phyloP scores from a whole-genome alignment of 2,113 vertebrate species.

The Nyctibius bracteatus region DNA sequence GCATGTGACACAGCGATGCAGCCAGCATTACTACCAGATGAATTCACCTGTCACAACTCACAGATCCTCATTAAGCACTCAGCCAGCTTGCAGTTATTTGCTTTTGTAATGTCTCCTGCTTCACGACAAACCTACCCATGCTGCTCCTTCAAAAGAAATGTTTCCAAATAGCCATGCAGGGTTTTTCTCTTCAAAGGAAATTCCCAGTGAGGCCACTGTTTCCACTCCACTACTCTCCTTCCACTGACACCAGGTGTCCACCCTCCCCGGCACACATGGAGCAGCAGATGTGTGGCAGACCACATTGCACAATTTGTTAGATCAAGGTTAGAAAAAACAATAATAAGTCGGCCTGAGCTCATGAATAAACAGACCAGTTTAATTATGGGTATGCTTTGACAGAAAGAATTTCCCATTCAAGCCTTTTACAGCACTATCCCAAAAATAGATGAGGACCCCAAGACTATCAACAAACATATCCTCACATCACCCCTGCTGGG shows the following conservation, averaged over 20 bases:
- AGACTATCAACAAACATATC: background rate
- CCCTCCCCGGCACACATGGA: background rate
- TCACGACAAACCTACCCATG: background rate
- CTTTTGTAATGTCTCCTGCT: background rate
- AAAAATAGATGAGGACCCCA: background rate
- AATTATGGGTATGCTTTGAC: background rate
- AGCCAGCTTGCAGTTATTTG: background rate
- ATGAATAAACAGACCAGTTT: background rate
- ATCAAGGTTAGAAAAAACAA: background rate
- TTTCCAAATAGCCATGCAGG: background rate
- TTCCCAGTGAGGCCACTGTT: background rate
- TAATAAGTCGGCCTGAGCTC: background rate
- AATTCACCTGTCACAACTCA: background rate
- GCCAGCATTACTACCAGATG: background rate
- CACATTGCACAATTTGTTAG: background rate
- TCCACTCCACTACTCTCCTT: background rate
- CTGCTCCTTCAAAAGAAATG: background rate
- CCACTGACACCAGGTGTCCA: background rate
- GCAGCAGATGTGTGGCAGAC: background rate
- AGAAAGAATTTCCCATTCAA: background rate
- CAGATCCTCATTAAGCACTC: background rate
- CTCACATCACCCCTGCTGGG: background rate
- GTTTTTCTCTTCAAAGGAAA: background rate
- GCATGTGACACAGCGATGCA: rapidly evolving
- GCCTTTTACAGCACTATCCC: background rate